phyloP scores from a whole-genome alignment of 2,113 vertebrate genomes.

The Smithornis capensis region DNA sequence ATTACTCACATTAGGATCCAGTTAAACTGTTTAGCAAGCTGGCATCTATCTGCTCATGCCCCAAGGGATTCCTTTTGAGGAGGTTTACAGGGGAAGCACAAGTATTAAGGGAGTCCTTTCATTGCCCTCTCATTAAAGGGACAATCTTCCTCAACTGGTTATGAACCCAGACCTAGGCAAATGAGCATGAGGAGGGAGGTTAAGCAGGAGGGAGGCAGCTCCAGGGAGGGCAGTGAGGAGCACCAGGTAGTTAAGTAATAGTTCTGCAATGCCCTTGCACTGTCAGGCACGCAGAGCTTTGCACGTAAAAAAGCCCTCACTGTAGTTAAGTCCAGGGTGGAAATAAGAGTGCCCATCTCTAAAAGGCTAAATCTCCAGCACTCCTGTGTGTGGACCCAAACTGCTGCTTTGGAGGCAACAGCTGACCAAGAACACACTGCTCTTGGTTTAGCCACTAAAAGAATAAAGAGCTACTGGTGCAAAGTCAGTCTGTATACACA shows the following conservation, averaged over 20 bases:
- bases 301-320: background rate
- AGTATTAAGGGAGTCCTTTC: background rate
- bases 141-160: background rate
- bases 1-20: background rate
- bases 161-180: background rate
- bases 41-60: background rate
- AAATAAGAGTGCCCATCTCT: background rate
- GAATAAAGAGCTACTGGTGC: background rate
- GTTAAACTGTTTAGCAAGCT: background rate
- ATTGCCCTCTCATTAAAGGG: background rate
- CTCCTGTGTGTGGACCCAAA: accelerated
- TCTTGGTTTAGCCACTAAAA: background rate
- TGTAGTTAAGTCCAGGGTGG: background rate
- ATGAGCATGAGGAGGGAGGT: background rate
- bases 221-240: accelerated
- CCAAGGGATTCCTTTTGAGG: background rate
- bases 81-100: background rate
- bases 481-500: background rate
- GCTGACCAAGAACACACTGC: background rate
- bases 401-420: background rate
- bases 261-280: background rate
- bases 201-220: background rate
- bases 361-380: background rate
- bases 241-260: background rate
- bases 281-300: background rate